Base-by-base conservation (phyloP, 2,888 invertebrate genomes). In the Melanostoma scalare region DNA sequence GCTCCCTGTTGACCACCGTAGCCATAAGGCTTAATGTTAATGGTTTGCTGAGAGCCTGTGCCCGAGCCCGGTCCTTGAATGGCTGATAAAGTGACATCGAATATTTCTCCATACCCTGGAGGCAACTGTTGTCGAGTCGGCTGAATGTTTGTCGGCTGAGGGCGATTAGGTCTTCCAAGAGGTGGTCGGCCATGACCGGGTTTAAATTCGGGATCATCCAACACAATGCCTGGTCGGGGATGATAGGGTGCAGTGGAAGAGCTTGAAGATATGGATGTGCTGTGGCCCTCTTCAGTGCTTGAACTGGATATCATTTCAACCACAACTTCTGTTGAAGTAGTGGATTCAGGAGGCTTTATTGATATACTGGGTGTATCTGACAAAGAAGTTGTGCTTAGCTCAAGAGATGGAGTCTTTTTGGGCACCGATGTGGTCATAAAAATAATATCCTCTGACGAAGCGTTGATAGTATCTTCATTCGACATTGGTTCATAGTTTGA, bases 11-110 rank as follows among this genome's bases (percentile, higher is more conserved):
- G 86, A 0, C 86, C 95, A n/a, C 88, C 89, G 3, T 88, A 86
- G 8, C 91, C 89, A 72, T 89, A 89, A 0, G 91, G 91, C 77
- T 91, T 91, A 20, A 91, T 91, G 67, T 91, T 91, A 52, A 91
- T 90, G 2, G 91, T 91, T 85, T 90, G 91, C 79, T 91, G 88
- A 0, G 91, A 91, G 6, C 91, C 90, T 44, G 90, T 89, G 58
- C 90, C 88, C 10, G 94, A 94, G 0, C 95, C 95, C 0, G 96
- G 95, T 1, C 96, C 96, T 89, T 97, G 97, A 78, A 97, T 95
- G 0, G 96, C 97, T 0, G 96, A 96, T 0, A 97, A 95, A 0
- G 97, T 97, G 0, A 97, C 95, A 87, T 97, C 97, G 88, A 97
- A 97, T 72, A 96, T 95, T 89, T 97, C 97, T 6, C 95, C 96